Percentiles rank a stretch among this genome's conserved stretches.
Conservation (phyloP, 2,797 vertebrate genomes). For the Gymnopithys bicolor region DNA sequence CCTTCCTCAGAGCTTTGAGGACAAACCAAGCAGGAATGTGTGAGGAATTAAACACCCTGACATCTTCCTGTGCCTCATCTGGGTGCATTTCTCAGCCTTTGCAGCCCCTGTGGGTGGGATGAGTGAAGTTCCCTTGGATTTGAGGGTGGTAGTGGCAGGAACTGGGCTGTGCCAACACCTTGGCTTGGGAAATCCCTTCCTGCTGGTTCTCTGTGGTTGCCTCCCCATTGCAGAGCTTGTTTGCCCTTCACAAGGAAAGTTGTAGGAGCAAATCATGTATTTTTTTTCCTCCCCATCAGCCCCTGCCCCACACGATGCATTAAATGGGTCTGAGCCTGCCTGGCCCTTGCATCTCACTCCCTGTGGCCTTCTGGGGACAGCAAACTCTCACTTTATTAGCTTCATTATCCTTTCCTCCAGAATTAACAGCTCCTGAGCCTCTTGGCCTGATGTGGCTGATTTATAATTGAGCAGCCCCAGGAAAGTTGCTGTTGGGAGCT, state of each 20-base stretch:
- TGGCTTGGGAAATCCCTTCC: not conserved
- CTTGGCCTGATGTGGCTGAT: not conserved
- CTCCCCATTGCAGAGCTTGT: not conserved
- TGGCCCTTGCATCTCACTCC: not conserved
- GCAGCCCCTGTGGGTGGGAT: not conserved
- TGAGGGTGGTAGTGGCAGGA: not conserved
- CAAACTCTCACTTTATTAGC: not conserved
- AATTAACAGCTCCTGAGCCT: constrained; percentile 2
- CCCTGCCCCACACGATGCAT: not conserved
- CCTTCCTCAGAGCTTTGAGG: not conserved
- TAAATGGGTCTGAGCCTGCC: not conserved
- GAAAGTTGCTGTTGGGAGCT: not conserved
- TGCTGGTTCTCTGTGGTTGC: not conserved
- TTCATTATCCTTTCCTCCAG: constrained; percentile 9
- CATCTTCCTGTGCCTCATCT: not conserved
- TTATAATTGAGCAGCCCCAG: not conserved
- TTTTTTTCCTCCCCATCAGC: not conserved
- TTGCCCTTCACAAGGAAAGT: not conserved
- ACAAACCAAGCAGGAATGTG: not conserved
- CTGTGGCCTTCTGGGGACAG: not conserved
- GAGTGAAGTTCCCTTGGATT: not conserved
- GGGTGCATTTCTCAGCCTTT: not conserved
- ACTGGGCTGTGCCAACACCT: no score
- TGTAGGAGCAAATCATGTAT: not conserved
- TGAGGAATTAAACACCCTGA: not conserved